Conservation (phyloP, 2,797 vertebrate species). For the Pipistrellus pygmaeus region DNA sequence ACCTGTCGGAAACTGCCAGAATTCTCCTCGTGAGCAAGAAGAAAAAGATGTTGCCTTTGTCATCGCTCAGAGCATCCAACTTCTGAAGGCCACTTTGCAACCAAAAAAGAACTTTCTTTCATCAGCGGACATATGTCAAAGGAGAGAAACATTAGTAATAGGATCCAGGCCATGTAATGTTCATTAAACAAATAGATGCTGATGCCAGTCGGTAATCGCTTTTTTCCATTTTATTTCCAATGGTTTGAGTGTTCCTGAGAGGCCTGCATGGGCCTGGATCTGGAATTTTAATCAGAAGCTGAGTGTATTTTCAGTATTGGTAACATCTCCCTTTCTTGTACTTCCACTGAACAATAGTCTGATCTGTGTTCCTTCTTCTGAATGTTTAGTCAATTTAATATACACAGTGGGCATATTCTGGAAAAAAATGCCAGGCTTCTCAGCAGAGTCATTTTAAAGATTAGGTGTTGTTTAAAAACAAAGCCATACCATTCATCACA, state of each 20-base stretch:
- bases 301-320: conserved; percentile 72
- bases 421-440: conserved; percentile 27
- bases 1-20: conserved; percentile 73
- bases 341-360: conserved; percentile 57
- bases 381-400: conserved; percentile 76
- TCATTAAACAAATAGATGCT: conserved; percentile 72
- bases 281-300: conserved; percentile 81
- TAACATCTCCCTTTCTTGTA: conserved; percentile 62
- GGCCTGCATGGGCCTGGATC: conserved; percentile 54
- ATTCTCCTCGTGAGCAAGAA: conserved; percentile 69
- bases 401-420: conserved; percentile 46
- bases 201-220: conserved; percentile 62
- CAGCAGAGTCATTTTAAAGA: conserved; percentile 67
- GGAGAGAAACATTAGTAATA: conserved; percentile 50
- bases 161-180: conserved; percentile 68
- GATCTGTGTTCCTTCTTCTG: conserved; percentile 66
- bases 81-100: conserved; percentile 71
- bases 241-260: conserved; percentile 62
- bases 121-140: conserved; percentile 25
- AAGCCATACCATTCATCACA: conserved; percentile 52
- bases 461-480: conserved; percentile 75
- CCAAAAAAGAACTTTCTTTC: conserved; percentile 60
- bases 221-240: conserved; percentile 81
- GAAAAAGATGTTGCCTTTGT: conserved; percentile 57
- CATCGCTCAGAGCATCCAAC: conserved; percentile 62